Conservation (phyloP, 2,888 invertebrate species). For the Drosophila borealis region DNA sequence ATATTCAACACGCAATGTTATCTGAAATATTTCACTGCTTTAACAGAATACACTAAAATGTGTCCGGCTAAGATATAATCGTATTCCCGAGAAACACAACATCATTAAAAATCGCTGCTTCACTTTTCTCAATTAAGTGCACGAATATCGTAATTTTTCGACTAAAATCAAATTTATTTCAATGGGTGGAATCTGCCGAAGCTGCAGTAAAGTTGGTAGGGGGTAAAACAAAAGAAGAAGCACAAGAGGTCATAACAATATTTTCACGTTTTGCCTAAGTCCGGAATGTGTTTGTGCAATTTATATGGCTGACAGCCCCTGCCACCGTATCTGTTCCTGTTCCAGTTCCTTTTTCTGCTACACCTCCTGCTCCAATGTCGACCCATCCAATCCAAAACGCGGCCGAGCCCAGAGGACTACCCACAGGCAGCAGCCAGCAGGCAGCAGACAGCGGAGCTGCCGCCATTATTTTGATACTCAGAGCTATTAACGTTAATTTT, state of each 20-base stretch:
- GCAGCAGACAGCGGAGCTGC: conserved; percentile 27
- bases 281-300: conserved; percentile 77
- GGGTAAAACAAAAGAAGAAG: conserved; percentile 10
- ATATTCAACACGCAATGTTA: neutral
- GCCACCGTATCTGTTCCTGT: conserved; percentile 22
- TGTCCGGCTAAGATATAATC: conserved; percentile 2
- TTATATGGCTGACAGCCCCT: conserved; percentile 56
- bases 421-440: conserved; percentile 47
- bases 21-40: neutral
- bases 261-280: conserved; percentile 81
- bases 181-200: conserved; percentile 48
- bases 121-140: conserved; percentile 74
- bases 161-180: conserved; percentile 76
- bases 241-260: conserved; percentile 80
- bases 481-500: conserved; percentile 81
- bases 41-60: neutral
- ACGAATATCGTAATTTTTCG: conserved; percentile 69
- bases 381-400: conserved; percentile 38
- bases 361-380: conserved; percentile 19
- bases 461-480: conserved; percentile 78
- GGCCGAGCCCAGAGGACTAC: conserved; percentile 40
- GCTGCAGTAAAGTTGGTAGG: conserved; percentile 14
- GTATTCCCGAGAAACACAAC: conserved; percentile 38
- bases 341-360: conserved; percentile 14
- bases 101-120: conserved; percentile 72